A percentile compares a stretch with the other conserved stretches of the same genome.
Conservation (phyloP, 2,888 invertebrate species). For the Nineta flava region DNA sequence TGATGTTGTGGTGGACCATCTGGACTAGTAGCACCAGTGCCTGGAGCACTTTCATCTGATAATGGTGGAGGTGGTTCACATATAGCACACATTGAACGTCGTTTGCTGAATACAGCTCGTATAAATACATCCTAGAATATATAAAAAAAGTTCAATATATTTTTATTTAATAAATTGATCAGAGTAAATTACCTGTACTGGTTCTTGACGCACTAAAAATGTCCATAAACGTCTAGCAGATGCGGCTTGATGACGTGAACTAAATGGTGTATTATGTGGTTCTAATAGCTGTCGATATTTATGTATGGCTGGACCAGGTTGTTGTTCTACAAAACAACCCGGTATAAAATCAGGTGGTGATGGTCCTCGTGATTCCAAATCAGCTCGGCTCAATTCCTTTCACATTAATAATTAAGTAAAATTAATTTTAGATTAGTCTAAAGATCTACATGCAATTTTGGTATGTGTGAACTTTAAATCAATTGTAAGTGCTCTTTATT, state of each 20-base stretch:
- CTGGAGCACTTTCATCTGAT: slow-evolving; percentile 21
- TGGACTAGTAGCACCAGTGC: slow-evolving; percentile 23
- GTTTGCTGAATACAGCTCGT: slow-evolving; percentile 81
- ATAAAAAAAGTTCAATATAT: background rate
- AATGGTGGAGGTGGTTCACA: slow-evolving; percentile 29
- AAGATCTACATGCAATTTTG: too few relatives aligned
- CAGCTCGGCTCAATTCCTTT: slow-evolving; percentile 38
- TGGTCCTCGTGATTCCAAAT: slow-evolving; percentile 59
- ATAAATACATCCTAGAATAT: slow-evolving; percentile 68
- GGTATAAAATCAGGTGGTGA: slow-evolving; percentile 78
- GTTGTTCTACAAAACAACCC: slow-evolving; percentile 69
- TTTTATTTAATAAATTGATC: too few relatives aligned
- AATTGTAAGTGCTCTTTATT: background rate
- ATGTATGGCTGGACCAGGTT: slow-evolving; percentile 56
- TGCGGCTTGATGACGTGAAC: slow-evolving; percentile 50
- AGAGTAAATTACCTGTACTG: slow-evolving; percentile 46
- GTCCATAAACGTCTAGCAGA: slow-evolving; percentile 80
- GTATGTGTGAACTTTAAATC: too few relatives aligned
- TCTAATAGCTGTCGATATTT: slow-evolving; percentile 87
- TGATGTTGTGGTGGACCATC: slow-evolving; percentile 14
- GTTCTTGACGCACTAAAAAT: slow-evolving; percentile 81
- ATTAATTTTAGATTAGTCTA: too few relatives aligned
- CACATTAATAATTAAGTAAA: slow-evolving; percentile 8
- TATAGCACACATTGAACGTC: slow-evolving; percentile 38
- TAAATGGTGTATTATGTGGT: slow-evolving; percentile 90